Base-by-base conservation (phyloP, 1,140 invertebrate genomes). In the Pararge aegeria region DNA sequence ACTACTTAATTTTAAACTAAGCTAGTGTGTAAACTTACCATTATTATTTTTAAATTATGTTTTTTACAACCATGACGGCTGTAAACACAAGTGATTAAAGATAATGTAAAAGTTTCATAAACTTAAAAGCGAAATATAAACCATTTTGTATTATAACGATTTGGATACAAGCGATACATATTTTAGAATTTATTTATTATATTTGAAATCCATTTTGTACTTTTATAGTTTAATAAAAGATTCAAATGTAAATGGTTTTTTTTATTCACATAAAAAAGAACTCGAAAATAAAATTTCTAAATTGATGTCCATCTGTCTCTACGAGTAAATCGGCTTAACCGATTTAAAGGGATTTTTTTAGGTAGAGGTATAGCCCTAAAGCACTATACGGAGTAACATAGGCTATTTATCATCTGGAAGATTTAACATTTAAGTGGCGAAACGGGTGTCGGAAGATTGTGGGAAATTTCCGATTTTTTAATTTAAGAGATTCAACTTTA, bases 181-280 rank as follows among this genome's bases (percentile, higher is more conserved):
- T 18, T 18, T 42, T 29, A 13, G 19, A 49, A 24, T 58, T 46
- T 58, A 58, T 58, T 58, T 58, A 51, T 58, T 58, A 51, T 27
- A 2, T 42, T 9, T 51, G 4, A 13, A 38, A 57, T 15, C 51
- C 12, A 58, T 58, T 58, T 58, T 58, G 49, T 58, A 58, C 56
- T 51, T 58, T 58, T 51, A 58, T 58, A 58, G 15, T 20, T 12
- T 37, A 58, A 58, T 58, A 58, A 58, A 58, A 51, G 30, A 27
- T 21, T 24, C 16, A 58, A 58, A 58, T 42, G 24, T 44, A 24
- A n/a, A 3, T 27, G 10, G 27, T 13, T 24, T 51, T 58, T 58
- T 40, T 29, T 58, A 42, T 19, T 5, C 6, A 12, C 3, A 42
- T 18, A 12, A 12, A 12, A 3, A 12, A 1, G 30, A 27, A 7